phyloP scores from a whole-genome alignment of 2,888 invertebrate genomes.

The Leptinotarsa juncta region DNA sequence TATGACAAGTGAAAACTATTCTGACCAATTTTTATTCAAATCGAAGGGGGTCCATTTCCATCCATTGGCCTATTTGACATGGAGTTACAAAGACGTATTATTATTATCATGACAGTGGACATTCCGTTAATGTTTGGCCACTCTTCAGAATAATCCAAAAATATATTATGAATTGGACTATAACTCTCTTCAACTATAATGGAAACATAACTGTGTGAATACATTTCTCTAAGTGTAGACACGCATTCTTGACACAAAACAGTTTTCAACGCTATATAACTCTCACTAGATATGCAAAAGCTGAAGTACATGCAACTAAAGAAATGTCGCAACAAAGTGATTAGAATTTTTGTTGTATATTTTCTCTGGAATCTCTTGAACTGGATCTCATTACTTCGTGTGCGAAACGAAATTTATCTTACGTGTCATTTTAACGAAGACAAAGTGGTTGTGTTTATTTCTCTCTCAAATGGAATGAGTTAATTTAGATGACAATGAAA shows the following conservation, averaged over 20 bases:
- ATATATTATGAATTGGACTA: no score
- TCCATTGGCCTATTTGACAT: no score
- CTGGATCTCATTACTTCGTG: slow-evolving; percentile 12
- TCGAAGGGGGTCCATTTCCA: no score
- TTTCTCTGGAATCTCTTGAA: not conserved
- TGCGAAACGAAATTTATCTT: slow-evolving; percentile 9
- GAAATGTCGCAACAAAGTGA: slow-evolving; percentile 7
- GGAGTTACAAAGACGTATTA: no score
- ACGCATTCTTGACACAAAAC: not conserved
- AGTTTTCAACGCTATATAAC: slow-evolving; percentile 7
- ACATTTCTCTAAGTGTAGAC: not conserved
- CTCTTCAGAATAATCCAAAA: no score
- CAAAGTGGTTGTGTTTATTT: not conserved
- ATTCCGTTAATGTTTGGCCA: no score
- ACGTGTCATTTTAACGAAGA: slow-evolving; percentile 15
- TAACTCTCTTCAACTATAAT: not conserved
- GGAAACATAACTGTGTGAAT: not conserved
- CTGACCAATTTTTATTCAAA: no score
- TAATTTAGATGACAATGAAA: slow-evolving; percentile 9
- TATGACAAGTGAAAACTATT: no score
- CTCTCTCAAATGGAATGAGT: not conserved
- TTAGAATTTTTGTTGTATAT: not conserved
- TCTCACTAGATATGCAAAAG: not conserved
- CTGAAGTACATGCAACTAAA: slow-evolving; percentile 3
- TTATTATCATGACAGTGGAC: no score